These are phyloP conservation scores for Ailuropoda melanoleuca DNA, from an alignment of 2,113 vertebrate species.

Conservation along the genomic window DNA sequence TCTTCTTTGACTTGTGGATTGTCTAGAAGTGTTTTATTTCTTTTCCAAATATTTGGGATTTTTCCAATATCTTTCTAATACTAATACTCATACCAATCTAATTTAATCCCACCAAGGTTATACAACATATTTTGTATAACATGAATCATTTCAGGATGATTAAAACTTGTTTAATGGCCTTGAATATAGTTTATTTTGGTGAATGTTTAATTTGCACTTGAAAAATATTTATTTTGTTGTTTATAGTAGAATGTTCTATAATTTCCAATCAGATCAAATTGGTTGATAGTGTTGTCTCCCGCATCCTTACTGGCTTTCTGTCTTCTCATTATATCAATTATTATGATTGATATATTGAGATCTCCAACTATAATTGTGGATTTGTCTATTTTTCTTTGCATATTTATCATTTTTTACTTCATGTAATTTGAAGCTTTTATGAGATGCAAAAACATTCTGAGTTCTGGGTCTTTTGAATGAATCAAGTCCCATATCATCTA, in stretches of 20 bases:
- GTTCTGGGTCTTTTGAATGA: neutral
- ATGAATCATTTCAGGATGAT: neutral
- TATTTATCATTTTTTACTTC: neutral
- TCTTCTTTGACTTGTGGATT: neutral
- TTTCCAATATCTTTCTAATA: neutral
- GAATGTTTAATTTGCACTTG: neutral
- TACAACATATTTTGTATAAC: neutral
- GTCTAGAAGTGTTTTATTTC: neutral
- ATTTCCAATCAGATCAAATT: neutral
- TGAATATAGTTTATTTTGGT: neutral
- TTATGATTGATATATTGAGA: neutral
- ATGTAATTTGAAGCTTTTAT: neutral
- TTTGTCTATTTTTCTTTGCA: neutral
- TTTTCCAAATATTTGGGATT: neutral
- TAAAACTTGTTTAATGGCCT: neutral
- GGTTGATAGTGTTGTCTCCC: neutral
- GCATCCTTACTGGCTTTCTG: neutral
- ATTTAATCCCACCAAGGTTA: neutral
- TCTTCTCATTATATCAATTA: neutral
- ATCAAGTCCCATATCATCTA: neutral
- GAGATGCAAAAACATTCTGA: neutral
- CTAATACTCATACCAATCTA: neutral
- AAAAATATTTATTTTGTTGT: neutral
- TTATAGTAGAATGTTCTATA: neutral
- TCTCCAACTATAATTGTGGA: neutral